Conservation (phyloP, 1,140 invertebrate species). For the Camponotus vicinus region DNA sequence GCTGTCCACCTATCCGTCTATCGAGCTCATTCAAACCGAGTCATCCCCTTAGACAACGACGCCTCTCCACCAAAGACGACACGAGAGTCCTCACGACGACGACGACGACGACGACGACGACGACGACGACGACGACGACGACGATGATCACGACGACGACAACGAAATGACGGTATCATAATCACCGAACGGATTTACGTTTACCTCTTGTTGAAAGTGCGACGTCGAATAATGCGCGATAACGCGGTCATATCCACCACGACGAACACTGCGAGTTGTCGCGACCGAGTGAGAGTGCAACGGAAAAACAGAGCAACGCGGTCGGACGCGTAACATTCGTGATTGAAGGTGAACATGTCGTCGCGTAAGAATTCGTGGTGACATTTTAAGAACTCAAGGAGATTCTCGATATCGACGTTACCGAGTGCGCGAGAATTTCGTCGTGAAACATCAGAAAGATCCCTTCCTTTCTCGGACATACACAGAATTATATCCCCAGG, state of each 20-base stretch:
- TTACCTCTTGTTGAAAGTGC: slow-evolving; percentile 5
- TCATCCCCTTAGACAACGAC: background rate
- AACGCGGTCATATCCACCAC: slow-evolving; percentile 6
- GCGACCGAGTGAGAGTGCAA: slow-evolving; percentile 44
- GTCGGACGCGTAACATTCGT: slow-evolving; percentile 11
- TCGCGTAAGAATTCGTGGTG: background rate
- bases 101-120: slow-evolving; percentile 19
- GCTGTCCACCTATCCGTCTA: background rate
- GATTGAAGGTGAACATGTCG: slow-evolving; percentile 32
- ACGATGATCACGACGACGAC: background rate
- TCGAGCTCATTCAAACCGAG: background rate
- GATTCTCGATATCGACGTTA: background rate
- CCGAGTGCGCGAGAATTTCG: background rate
- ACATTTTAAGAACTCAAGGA: background rate
- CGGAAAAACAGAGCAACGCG: background rate
- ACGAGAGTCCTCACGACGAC: slow-evolving; percentile 7
- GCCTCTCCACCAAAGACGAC: background rate
- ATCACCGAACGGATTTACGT: slow-evolving; percentile 12
- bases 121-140: background rate
- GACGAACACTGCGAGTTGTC: slow-evolving; percentile 10
- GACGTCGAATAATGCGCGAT: slow-evolving; percentile 29
- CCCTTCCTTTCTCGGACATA: background rate
- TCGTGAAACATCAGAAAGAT: background rate
- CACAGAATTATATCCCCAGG: background rate
- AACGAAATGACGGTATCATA: slow-evolving; percentile 15